Conservation (phyloP, 2,888 invertebrate species). For the Euplagia quadripunctaria region DNA sequence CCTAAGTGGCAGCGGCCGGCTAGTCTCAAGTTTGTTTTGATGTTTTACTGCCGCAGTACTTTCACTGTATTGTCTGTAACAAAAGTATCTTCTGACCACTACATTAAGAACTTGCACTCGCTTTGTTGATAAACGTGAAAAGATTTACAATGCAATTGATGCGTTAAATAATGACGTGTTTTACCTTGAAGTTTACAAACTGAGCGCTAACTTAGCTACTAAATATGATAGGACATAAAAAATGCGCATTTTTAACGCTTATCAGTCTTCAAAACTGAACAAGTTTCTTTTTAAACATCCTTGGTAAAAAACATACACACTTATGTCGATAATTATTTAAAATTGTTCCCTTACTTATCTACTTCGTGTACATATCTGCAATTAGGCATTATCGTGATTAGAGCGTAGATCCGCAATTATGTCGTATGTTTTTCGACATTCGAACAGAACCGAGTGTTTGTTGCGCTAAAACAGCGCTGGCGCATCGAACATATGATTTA, state of each 20-base stretch:
- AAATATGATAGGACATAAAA: constrained; percentile 10
- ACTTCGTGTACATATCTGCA: constrained; percentile 13
- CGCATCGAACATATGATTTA: constrained; percentile 2
- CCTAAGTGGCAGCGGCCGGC: constrained; percentile 67
- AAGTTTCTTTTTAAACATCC: neutral
- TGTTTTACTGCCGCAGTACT: constrained; percentile 57
- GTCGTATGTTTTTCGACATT: constrained; percentile 7
- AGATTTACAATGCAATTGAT: constrained; percentile 40
- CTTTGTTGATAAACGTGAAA: constrained; percentile 35
- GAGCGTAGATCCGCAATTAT: constrained; percentile 17
- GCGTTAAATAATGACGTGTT: constrained; percentile 54
- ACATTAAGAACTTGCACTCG: constrained; percentile 6
- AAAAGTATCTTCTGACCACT: constrained; percentile 14
- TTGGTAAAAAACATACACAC: neutral
- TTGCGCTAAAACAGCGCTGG: constrained; percentile 8
- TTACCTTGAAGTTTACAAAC: constrained; percentile 49
- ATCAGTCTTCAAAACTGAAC: too few relatives aligned
- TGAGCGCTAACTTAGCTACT: constrained; percentile 9
- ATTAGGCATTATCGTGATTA: constrained; percentile 28
- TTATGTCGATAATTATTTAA: neutral
- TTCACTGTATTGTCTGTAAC: constrained; percentile 24
- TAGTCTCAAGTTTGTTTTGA: constrained; percentile 78
- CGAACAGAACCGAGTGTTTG: neutral
- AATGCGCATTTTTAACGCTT: constrained; percentile 3
- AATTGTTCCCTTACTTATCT: constrained; percentile 26